These are phyloP conservation scores for Ceratosolen fusciceps DNA, from an alignment of 1,140 invertebrate species.

Conservation along the genomic window DNA sequence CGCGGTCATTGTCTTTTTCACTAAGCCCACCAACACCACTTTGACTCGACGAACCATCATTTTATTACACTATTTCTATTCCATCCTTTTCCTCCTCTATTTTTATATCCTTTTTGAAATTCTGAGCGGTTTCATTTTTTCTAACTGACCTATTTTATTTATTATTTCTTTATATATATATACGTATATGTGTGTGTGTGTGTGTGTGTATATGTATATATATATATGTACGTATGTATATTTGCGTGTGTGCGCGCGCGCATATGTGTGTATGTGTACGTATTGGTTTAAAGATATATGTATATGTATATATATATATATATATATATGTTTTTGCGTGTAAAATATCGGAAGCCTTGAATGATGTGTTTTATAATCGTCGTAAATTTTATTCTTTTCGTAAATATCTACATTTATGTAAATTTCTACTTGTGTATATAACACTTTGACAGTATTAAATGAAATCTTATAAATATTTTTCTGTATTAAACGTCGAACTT, in stretches of 20 bases:
- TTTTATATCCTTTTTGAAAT: not conserved
- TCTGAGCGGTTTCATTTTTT: not conserved
- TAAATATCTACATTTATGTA: not conserved
- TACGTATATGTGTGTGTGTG: not conserved
- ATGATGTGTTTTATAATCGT: constrained; percentile 2
- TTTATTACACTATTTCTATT: not conserved
- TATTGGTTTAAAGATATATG: not conserved
- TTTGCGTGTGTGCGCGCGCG: too few species aligned
- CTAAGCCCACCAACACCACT: not conserved
- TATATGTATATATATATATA: too few species aligned
- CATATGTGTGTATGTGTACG: too few species aligned
- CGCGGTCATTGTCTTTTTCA: not conserved
- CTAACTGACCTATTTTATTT: not conserved
- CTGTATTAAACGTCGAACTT: not conserved
- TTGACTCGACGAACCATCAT: not conserved
- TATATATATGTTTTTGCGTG: not conserved
- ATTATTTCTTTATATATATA: too few species aligned
- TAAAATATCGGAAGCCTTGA: not conserved
- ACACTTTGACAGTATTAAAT: not conserved
- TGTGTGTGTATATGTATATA: not conserved
- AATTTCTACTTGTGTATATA: not conserved
- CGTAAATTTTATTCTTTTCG: not conserved
- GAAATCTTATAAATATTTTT: not conserved
- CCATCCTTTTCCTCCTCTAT: not conserved
- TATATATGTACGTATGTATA: not conserved